Percentiles rank a stretch among this genome's conserved stretches.
phyloP scores from a whole-genome alignment of 2,113 vertebrate genomes.

The Aptenodytes patagonicus region DNA sequence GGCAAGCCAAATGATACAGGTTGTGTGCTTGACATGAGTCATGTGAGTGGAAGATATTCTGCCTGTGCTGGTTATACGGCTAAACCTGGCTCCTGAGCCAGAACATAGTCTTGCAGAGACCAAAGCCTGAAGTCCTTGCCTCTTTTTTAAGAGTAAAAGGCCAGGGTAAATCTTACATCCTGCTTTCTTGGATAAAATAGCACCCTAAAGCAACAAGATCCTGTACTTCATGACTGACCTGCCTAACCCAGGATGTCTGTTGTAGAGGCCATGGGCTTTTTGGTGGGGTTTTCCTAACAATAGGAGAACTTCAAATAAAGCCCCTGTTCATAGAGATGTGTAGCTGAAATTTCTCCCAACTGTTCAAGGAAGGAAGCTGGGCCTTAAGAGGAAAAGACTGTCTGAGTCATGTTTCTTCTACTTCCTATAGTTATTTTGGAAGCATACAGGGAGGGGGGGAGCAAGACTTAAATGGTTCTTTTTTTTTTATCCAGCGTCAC shows the following conservation, averaged over 20 bases:
- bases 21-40: not conserved
- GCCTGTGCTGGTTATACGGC: not conserved
- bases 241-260: conserved; percentile 48
- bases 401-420: not conserved
- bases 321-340: not conserved
- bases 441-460: not conserved
- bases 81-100: not conserved
- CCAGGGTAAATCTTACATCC: not conserved
- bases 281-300: not conserved
- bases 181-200: conserved; percentile 15
- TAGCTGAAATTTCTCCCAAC: not conserved
- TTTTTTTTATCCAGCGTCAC: not conserved
- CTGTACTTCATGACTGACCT: not conserved
- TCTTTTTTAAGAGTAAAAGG: not conserved
- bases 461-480: not conserved
- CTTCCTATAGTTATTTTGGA: conserved; percentile 46
- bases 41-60: too few relatives aligned
- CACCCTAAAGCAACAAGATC: not conserved
- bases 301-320: not conserved
- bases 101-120: not conserved
- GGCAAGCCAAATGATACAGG: not conserved
- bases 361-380: conserved; percentile 40
- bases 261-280: not conserved
- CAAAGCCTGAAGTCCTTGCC: not conserved
- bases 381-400: conserved; percentile 34